Evolutionary conservation across 2,797 vertebrate genomes (phyloP).

Genomic region (Sebastes baramenuke): DNA sequence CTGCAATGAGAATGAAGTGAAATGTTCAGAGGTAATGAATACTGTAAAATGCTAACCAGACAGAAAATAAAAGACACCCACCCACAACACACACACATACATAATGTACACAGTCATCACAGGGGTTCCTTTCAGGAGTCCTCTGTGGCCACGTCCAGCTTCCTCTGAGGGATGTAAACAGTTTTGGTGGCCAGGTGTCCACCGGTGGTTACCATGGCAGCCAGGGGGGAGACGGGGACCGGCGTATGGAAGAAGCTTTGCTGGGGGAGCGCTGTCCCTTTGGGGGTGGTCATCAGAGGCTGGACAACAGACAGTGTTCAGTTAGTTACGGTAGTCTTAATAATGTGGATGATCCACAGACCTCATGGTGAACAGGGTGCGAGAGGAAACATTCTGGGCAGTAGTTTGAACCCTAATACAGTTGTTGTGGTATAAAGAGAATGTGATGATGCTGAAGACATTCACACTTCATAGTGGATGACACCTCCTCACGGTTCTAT

Average conservation of each 20-base stretch:
- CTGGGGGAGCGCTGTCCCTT: constrained; percentile 79
- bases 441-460: too few species aligned
- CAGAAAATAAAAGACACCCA: neutral
- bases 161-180: constrained; percentile 88
- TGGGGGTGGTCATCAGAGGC: constrained; percentile 86
- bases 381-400: too few species aligned
- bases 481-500: too few species aligned
- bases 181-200: constrained; percentile 68
- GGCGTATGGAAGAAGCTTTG: constrained; percentile 92
- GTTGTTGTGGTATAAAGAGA: too few species aligned
- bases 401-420: too few species aligned
- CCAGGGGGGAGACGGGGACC: constrained; percentile 73
- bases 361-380: neutral
- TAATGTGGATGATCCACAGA: neutral
- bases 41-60: constrained; percentile 11
- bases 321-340: neutral
- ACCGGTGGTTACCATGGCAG: constrained; percentile 66
- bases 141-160: constrained; percentile 88
- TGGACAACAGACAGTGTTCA: constrained; percentile 51
- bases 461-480: too few species aligned
- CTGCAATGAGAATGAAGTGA: constrained; percentile 21
- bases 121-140: constrained; percentile 66
- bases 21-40: constrained; percentile 43
- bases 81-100: neutral
- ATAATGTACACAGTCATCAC: neutral